These are phyloP conservation scores for Zaprionus capensis DNA, from an alignment of 1,140 invertebrate genomes.

Conservation along the genomic window DNA sequence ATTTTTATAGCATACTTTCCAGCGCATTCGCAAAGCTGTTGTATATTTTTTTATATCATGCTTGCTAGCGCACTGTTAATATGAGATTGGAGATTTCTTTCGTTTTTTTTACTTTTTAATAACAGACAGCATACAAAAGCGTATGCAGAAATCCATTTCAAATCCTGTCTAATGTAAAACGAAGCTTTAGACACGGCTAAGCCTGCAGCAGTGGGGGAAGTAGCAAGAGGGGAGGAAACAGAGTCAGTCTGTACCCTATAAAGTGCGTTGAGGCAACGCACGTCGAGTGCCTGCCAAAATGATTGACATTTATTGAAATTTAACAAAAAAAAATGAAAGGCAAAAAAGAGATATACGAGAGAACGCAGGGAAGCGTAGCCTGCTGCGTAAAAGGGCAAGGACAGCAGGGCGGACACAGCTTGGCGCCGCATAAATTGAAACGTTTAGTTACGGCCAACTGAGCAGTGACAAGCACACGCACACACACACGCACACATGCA, in stretches of 20 bases:
- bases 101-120: conserved; percentile 50
- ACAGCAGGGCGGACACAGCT: conserved; percentile 27
- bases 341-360: neutral
- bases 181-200: conserved; percentile 29
- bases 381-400: conserved; percentile 22
- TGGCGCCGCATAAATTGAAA: conserved; percentile 70
- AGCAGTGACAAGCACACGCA: conserved; percentile 46
- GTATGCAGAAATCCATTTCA: conserved; percentile 71
- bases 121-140: conserved; percentile 69
- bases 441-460: conserved; percentile 78
- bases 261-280: conserved; percentile 72
- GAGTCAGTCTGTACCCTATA: conserved; percentile 36
- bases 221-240: neutral
- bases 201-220: neutral
- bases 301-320: conserved; percentile 82
- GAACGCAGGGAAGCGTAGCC: neutral
- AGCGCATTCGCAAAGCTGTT: neutral
- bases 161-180: conserved; percentile 69
- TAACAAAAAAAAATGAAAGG: conserved; percentile 52
- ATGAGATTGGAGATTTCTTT: conserved; percentile 27
- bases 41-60: conserved; percentile 16
- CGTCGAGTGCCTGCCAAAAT: conserved; percentile 76
- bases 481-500: conserved; percentile 8
- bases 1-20: neutral
- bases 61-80: conserved; percentile 29